A percentile compares a stretch with the other conserved stretches of the same genome.
These are phyloP conservation scores for Peromyscus polionotus DNA, from an alignment of 2,113 vertebrate species.

Conservation along the genomic window DNA sequence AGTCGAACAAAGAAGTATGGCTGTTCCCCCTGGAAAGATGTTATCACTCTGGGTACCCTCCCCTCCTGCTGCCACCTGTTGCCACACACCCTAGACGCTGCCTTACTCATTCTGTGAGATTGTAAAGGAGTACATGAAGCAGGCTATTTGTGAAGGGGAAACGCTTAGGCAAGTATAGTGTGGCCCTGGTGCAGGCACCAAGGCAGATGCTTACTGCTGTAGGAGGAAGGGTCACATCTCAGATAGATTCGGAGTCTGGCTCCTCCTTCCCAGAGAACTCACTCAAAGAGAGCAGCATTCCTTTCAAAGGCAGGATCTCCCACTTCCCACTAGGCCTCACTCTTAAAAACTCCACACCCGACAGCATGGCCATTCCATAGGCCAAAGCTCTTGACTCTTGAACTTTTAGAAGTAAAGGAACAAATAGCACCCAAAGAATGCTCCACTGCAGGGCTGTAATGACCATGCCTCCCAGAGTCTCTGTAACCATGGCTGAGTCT, in stretches of 20 bases:
- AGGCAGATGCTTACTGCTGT: no score
- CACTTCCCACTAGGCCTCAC: no score
- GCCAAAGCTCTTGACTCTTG: background rate
- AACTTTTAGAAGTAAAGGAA: background rate
- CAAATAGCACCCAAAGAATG: background rate
- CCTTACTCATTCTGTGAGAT: background rate
- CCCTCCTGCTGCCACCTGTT: background rate
- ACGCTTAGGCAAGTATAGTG: background rate
- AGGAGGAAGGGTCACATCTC: background rate
- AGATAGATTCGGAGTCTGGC: background rate
- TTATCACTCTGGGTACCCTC: background rate
- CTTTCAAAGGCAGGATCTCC: background rate
- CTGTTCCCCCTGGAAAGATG: background rate
- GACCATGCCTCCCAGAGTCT: background rate
- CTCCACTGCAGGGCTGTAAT: background rate
- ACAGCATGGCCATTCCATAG: background rate
- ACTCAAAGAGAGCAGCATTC: background rate
- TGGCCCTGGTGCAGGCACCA: background rate
- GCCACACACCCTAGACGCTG: background rate
- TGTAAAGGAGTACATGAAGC: background rate
- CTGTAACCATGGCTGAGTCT: background rate
- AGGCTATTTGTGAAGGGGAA: background rate
- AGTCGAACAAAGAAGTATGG: slow-evolving; percentile 7
- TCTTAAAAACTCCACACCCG: background rate
- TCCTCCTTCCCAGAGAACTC: background rate